Evolutionary conservation across 2,797 vertebrate genomes (phyloP).

Genomic region (Enteromius paludinosus): DNA sequence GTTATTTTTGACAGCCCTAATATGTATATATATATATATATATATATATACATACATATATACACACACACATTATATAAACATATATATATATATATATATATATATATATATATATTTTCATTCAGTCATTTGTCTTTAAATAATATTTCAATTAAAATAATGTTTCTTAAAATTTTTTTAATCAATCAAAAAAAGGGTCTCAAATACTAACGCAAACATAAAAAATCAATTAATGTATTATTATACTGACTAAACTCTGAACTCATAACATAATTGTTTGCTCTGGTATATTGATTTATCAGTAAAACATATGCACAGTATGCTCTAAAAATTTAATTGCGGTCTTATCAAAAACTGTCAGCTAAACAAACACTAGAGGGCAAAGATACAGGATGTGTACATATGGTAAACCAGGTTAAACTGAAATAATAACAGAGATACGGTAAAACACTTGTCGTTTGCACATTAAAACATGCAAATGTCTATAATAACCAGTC

Average conservation of each 20-base stretch:
- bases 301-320: not conserved
- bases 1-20: too few relatives aligned
- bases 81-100: too few relatives aligned
- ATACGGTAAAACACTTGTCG: not conserved
- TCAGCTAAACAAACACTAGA: slow-evolving; percentile 1
- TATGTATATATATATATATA: too few relatives aligned
- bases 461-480: not conserved
- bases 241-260: not conserved
- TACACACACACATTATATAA: too few relatives aligned
- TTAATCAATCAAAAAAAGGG: too few relatives aligned
- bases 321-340: not conserved
- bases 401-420: not conserved
- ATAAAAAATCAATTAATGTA: not conserved
- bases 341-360: not conserved
- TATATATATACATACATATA: too few relatives aligned
- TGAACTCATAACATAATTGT: not conserved
- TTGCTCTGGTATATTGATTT: not conserved
- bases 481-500: not conserved
- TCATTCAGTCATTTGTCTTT: too few relatives aligned
- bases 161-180: too few relatives aligned
- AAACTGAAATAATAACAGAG: slow-evolving; percentile 3
- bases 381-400: slow-evolving; percentile 6
- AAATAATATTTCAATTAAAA: too few relatives aligned
- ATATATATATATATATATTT: too few relatives aligned
- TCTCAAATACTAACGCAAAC: too few relatives aligned